Percentiles rank a stretch among this genome's conserved stretches.
Evolutionary conservation across 2,888 invertebrate species (phyloP).

Genomic region (Scaptodrosophila latifasciaeformis): DNA sequence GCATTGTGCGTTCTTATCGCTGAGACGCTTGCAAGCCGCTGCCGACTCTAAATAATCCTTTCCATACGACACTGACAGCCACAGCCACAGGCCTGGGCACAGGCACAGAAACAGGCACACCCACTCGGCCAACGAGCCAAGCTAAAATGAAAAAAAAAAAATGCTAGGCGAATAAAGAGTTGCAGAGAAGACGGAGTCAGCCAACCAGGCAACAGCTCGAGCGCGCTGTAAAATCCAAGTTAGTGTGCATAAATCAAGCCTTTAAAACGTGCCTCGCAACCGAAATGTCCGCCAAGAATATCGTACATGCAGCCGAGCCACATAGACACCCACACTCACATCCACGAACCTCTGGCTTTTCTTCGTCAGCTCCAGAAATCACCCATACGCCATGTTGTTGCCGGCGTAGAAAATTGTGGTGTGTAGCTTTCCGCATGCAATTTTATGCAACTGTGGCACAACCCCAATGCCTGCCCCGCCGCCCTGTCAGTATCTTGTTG

Average conservation of each 20-base stretch:
- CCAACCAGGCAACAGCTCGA: conserved; percentile 1
- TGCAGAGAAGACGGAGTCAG: not conserved
- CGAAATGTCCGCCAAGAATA: conserved; percentile 65
- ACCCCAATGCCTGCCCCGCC: conserved; percentile 24
- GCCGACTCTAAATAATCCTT: conserved; percentile 69
- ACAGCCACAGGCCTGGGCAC: conserved; percentile 19
- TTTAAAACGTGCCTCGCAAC: conserved; percentile 70
- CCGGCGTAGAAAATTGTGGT: conserved; percentile 45
- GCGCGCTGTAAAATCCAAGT: conserved; percentile 63
- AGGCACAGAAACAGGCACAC: not conserved
- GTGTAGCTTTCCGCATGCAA: conserved; percentile 62
- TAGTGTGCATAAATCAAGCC: conserved; percentile 72
- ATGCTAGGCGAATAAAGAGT: not conserved
- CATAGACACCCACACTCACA: not conserved
- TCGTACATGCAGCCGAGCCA: conserved; percentile 31
- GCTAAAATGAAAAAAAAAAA: not conserved
- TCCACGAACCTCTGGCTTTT: no score
- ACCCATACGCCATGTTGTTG: conserved; percentile 27
- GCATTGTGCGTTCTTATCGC: conserved; percentile 54
- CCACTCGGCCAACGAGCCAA: not conserved
- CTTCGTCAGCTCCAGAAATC: no score
- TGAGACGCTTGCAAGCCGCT: conserved; percentile 65
- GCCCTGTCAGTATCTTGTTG: conserved; percentile 11
- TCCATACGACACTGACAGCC: conserved; percentile 56
- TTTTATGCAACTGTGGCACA: conserved; percentile 69